Base-by-base conservation (phyloP, 2,888 invertebrate genomes). In the Hedychridium roseum region DNA sequence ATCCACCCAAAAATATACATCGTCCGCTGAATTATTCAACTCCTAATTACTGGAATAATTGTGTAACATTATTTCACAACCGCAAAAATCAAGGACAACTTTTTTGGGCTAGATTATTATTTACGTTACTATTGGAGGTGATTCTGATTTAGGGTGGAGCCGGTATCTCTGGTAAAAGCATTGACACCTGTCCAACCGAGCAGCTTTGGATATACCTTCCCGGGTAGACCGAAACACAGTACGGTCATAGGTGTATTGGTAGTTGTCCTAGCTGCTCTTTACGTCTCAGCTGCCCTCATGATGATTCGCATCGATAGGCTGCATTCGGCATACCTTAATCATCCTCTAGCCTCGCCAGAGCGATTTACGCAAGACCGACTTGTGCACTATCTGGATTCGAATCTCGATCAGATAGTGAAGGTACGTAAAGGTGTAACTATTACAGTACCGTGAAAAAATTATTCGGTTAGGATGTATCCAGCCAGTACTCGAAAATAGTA, bases 331-430 rank as follows among this genome's bases (percentile, higher is more conserved):
- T 77, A 77, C 61, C 59, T 77, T 5, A 76, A 76, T 56, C 74
- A 77, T 54, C 75, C 76, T 3, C 62, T 76, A 5, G 69, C 71
- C 12, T 74, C 76, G n/a, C 72, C 76, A 9, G 76, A 77, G 56
- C 64, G 70, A 35, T 73, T 75, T 36, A 74, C 75, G 2, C 73
- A 76, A 32, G 73, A 76, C 57, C 71, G 69, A 28, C 63, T 77
- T 15, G 49, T 77, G 54, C 74, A 74, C 41, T 76, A 77, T 81
- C 84, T 92, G 54, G 86, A 88, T 69, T 85, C 87, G 58, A 91
- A 92, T 82, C 83, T 92, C 63, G 84, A 91, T 78, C 86, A 92
- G 80, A 89, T 92, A 68, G 87, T 89, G 52, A 91, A 90, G 87
- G 92, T 90, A 78, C 73, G 70, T n/a, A n/a, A n/a, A n/a, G n/a